These are phyloP conservation scores for Cygnus atratus DNA, from an alignment of 2,113 vertebrate genomes.

Conservation along the genomic window DNA sequence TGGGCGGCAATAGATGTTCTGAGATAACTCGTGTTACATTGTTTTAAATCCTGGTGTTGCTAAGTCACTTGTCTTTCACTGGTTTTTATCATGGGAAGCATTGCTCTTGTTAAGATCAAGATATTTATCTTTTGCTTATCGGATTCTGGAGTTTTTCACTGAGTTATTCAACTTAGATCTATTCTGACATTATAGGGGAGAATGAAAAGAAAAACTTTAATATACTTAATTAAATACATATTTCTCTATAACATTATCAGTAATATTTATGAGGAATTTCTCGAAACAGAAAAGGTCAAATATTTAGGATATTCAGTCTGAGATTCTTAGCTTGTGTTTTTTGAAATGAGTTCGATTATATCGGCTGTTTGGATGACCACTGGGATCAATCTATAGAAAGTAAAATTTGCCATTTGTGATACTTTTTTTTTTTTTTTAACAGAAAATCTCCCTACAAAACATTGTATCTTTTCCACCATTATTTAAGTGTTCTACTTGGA, in stretches of 20 bases:
- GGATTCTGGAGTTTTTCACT: neutral
- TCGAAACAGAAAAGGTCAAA: neutral
- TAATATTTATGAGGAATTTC: neutral
- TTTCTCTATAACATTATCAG: neutral
- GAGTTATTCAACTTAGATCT: neutral
- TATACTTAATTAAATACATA: rapidly evolving
- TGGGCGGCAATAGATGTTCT: neutral
- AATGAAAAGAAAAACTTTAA: neutral
- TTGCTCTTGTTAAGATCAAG: neutral
- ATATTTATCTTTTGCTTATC: neutral
- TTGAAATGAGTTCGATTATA: neutral
- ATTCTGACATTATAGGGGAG: neutral
- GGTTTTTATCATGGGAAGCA: neutral
- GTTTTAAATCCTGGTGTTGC: neutral
- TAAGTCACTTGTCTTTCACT: neutral
- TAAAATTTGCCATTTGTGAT: neutral
- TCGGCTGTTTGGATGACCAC: neutral
- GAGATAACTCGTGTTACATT: neutral
- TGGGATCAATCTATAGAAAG: neutral
- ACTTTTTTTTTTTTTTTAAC: neutral
- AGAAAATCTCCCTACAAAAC: neutral
- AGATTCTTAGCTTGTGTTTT: neutral
- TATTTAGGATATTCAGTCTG: neutral
- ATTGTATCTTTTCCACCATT: neutral
- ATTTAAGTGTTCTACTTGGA: neutral